Conservation (phyloP, 2,888 invertebrate species). For the Philereme transversata region DNA sequence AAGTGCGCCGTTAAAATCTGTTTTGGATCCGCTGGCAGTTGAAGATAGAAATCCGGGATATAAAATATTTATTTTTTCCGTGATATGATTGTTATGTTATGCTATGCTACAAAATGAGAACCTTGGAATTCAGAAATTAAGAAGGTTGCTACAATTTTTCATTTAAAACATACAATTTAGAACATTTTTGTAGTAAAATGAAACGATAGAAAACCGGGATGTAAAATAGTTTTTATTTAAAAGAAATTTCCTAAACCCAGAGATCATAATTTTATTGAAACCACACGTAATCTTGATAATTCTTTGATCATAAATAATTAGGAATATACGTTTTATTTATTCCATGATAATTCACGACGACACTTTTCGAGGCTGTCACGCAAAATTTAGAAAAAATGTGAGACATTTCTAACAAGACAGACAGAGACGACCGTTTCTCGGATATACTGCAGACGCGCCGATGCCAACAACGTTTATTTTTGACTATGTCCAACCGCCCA, state of each 20-base stretch:
- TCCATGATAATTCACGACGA: no score
- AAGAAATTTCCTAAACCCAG: no score
- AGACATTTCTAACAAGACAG: constrained; percentile 50
- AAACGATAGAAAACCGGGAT: no score
- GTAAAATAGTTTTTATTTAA: no score
- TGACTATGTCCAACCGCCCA: constrained; percentile 65
- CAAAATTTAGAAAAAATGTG: constrained; percentile 37
- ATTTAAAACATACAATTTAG: no score
- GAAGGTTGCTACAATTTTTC: not conserved
- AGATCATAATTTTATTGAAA: no score
- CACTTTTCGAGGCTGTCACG: constrained; percentile 15
- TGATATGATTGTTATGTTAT: constrained; percentile 3
- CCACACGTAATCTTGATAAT: no score
- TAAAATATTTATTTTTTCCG: not conserved
- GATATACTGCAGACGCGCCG: constrained; percentile 56
- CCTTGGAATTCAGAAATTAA: constrained; percentile 1
- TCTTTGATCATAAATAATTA: no score
- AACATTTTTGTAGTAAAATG: no score
- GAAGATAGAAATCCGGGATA: constrained; percentile 14
- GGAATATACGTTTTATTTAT: no score
- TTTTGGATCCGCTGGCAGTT: constrained; percentile 13
- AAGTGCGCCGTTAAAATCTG: constrained; percentile 29
- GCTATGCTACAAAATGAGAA: constrained; percentile 1
- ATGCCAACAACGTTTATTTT: constrained; percentile 78
- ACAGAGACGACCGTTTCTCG: constrained; percentile 44